Percentiles rank a stretch among this genome's conserved stretches.
phyloP scores from a whole-genome alignment of 2,797 vertebrate species.

The Enteromius afrohamiltoni region DNA sequence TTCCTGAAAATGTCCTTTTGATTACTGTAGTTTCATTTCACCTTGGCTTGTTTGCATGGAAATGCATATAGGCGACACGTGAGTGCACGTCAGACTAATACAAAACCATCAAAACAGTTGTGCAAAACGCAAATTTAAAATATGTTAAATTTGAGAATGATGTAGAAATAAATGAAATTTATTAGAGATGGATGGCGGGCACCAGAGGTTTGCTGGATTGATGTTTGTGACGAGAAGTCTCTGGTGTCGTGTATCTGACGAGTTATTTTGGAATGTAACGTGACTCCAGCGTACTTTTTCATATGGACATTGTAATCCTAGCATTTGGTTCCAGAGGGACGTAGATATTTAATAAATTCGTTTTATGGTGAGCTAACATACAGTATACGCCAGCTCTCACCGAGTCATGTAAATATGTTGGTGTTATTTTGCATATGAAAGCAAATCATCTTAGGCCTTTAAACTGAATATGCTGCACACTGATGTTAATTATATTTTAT shows the following conservation, averaged over 20 bases:
- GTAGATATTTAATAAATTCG: constrained; percentile 50
- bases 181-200: constrained; percentile 27
- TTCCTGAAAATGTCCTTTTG: not conserved
- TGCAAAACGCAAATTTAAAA: not conserved
- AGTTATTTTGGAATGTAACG: constrained; percentile 65
- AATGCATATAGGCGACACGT: not conserved
- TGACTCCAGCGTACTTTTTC: constrained; percentile 59
- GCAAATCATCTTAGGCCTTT: constrained; percentile 4
- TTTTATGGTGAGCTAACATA: constrained; percentile 44
- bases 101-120: not conserved
- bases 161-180: not conserved
- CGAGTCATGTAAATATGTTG: constrained; percentile 7
- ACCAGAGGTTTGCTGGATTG: constrained; percentile 54
- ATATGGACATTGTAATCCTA: constrained; percentile 61
- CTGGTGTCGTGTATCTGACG: constrained; percentile 59
- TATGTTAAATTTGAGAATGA: not conserved
- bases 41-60: not conserved
- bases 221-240: constrained; percentile 60
- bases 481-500: not conserved
- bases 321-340: constrained; percentile 55
- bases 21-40: not conserved
- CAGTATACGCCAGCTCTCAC: not conserved
- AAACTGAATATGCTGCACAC: not conserved
- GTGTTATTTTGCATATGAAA: constrained; percentile 25
- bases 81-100: not conserved